These are phyloP conservation scores for Dysmachus trigonus DNA, from an alignment of 2,888 invertebrate genomes.

Conservation along the genomic window DNA sequence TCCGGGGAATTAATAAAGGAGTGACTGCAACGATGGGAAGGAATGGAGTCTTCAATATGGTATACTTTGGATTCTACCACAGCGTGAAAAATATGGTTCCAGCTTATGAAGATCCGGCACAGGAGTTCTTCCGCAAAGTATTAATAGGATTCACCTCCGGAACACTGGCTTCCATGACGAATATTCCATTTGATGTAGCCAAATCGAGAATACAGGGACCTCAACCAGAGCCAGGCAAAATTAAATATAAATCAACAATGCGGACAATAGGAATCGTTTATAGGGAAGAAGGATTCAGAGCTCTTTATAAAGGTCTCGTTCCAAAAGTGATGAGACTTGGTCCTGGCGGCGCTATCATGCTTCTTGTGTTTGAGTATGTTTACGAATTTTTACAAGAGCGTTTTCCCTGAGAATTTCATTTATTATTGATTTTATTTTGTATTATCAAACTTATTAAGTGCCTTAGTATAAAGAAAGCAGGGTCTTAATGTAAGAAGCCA, in stretches of 20 bases:
- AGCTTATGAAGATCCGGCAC: conserved; percentile 71
- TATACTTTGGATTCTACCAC: conserved; percentile 96
- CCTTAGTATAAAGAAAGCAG: background rate
- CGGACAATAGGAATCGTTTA: conserved; percentile 79
- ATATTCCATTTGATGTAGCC: conserved; percentile 96
- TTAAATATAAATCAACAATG: conserved; percentile 83
- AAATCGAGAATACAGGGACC: conserved; percentile 96
- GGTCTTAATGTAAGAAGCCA: background rate
- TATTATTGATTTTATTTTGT: background rate
- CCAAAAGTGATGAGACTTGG: conserved; percentile 92
- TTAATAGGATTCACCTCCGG: conserved; percentile 88
- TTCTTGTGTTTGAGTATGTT: conserved; percentile 89
- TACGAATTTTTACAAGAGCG: conserved; percentile 75
- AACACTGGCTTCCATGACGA: conserved; percentile 83
- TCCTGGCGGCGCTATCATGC: conserved; percentile 95
- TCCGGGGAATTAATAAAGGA: conserved; percentile 85
- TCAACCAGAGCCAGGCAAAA: conserved; percentile 75
- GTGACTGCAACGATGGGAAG: conserved; percentile 87
- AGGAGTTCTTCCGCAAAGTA: conserved; percentile 80
- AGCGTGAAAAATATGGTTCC: conserved; percentile 82
- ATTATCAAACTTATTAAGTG: background rate
- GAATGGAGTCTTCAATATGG: conserved; percentile 91
- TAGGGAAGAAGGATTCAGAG: conserved; percentile 86
- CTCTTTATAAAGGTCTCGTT: conserved; percentile 89
- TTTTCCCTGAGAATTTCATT: conserved; percentile 57